These are phyloP conservation scores for Epirrita christyi DNA, from an alignment of 2,888 invertebrate species.

Conservation along the genomic window DNA sequence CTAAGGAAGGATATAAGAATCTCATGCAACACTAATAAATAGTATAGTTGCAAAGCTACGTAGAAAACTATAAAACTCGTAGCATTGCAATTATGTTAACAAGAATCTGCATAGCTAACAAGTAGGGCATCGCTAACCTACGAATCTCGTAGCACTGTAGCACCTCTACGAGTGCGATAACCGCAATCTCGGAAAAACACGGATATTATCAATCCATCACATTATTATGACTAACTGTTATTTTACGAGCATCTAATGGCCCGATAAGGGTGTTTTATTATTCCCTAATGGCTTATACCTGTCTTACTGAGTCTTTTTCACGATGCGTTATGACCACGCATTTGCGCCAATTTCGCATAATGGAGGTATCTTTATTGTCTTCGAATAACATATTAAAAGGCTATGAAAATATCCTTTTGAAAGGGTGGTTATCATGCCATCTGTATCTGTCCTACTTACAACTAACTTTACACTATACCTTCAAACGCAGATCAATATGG, in stretches of 20 bases:
- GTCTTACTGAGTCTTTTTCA: slow-evolving; percentile 69
- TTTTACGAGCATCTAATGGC: slow-evolving; percentile 83
- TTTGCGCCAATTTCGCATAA: slow-evolving; percentile 78
- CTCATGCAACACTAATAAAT: too few relatives aligned
- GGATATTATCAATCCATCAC: slow-evolving; percentile 79
- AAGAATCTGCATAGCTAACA: too few relatives aligned
- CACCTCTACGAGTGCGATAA: slow-evolving; percentile 38
- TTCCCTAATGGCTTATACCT: slow-evolving; percentile 83
- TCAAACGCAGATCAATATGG: too few relatives aligned
- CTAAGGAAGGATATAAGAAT: too few relatives aligned
- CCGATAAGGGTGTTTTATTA: slow-evolving; percentile 83
- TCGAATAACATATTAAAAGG: slow-evolving; percentile 56
- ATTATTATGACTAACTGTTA: slow-evolving; percentile 83
- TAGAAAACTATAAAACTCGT: too few relatives aligned
- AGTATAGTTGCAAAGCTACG: too few relatives aligned
- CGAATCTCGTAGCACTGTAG: slow-evolving; percentile 27
- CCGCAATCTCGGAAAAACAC: slow-evolving; percentile 67
- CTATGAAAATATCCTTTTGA: slow-evolving; percentile 47
- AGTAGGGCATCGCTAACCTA: background rate
- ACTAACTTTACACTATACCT: too few relatives aligned
- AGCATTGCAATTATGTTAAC: too few relatives aligned
- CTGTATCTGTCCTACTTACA: background rate
- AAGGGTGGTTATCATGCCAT: slow-evolving; percentile 16
- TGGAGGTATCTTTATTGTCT: slow-evolving; percentile 74
- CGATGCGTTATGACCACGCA: slow-evolving; percentile 78